A percentile compares a stretch with the other conserved stretches of the same genome.
Conservation (phyloP, 2,113 vertebrate genomes). For the Hypanus sabinus region DNA sequence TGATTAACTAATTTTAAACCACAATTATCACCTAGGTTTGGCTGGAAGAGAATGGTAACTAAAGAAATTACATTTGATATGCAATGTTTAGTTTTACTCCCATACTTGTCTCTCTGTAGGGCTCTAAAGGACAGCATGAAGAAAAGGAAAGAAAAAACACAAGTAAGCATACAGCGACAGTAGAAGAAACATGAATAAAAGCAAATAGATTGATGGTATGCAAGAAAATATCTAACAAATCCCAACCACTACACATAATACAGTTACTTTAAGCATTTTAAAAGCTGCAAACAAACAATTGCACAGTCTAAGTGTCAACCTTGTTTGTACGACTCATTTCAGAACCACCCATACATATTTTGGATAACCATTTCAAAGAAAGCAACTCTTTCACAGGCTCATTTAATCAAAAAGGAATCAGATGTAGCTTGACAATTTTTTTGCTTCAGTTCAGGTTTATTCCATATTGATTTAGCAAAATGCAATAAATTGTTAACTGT, state of each 20-base stretch:
- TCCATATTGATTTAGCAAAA: neutral
- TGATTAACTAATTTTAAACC: slow-evolving; percentile 15
- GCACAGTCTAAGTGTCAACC: neutral
- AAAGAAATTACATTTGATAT: slow-evolving; percentile 99
- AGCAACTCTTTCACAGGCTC: slow-evolving; percentile 1
- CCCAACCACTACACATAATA: slow-evolving; percentile 63
- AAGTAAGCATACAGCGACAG: slow-evolving; percentile 93
- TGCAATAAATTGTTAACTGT: slow-evolving; percentile 11
- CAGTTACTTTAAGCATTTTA: slow-evolving; percentile 50
- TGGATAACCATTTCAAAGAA: neutral
- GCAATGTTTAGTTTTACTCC: slow-evolving; percentile 99
- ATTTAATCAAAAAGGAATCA: slow-evolving; percentile 5
- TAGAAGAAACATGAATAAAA: slow-evolving; percentile 72
- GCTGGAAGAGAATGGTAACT: slow-evolving; percentile 49
- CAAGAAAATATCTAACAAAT: slow-evolving; percentile 66
- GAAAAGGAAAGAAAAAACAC: slow-evolving; percentile 89
- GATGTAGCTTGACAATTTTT: neutral
- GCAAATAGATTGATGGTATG: slow-evolving; percentile 77
- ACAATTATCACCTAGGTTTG: slow-evolving; percentile 30
- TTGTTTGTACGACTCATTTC: neutral
- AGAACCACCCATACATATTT: slow-evolving; percentile 1
- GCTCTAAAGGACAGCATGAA: slow-evolving; percentile 98
- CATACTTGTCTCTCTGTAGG: slow-evolving; percentile 99
- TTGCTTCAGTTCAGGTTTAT: neutral
- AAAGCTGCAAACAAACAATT: slow-evolving; percentile 32